Percentiles rank a stretch among this genome's conserved stretches.
Evolutionary conservation across 2,888 invertebrate species (phyloP).

Genomic region (Hedya salicella): DNA sequence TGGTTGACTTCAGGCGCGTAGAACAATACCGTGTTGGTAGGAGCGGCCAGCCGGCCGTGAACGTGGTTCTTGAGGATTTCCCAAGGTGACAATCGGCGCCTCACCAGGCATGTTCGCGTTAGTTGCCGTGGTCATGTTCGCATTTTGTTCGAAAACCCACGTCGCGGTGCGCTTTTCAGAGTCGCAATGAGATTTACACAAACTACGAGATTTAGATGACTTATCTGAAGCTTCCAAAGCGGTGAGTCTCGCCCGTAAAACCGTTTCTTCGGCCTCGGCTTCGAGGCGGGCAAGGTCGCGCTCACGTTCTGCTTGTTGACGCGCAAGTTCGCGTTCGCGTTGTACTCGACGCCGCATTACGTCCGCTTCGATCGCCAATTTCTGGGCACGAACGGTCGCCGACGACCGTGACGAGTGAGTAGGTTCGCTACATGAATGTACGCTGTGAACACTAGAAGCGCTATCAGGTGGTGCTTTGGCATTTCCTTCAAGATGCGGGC

Average conservation of each 20-base stretch:
- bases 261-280: not conserved
- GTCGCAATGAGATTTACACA: not conserved
- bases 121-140: no score
- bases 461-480: no score
- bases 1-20: not conserved
- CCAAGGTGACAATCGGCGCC: conserved; percentile 2
- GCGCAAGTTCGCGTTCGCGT: not conserved
- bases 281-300: no score
- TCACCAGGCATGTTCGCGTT: conserved; percentile 7
- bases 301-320: no score
- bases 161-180: not conserved
- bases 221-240: not conserved
- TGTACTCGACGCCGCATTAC: conserved; percentile 2
- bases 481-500: no score
- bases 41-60: conserved; percentile 2
- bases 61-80: not conserved
- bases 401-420: no score
- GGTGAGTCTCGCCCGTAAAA: not conserved
- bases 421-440: no score
- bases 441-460: no score
- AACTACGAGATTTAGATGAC: not conserved
- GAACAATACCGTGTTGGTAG: conserved; percentile 16
- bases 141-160: not conserved
- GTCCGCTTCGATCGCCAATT: not conserved
- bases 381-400: no score